Percentiles rank a stretch among this genome's conserved stretches.
phyloP scores from a whole-genome alignment of 2,113 vertebrate genomes.

The Pagrus major region DNA sequence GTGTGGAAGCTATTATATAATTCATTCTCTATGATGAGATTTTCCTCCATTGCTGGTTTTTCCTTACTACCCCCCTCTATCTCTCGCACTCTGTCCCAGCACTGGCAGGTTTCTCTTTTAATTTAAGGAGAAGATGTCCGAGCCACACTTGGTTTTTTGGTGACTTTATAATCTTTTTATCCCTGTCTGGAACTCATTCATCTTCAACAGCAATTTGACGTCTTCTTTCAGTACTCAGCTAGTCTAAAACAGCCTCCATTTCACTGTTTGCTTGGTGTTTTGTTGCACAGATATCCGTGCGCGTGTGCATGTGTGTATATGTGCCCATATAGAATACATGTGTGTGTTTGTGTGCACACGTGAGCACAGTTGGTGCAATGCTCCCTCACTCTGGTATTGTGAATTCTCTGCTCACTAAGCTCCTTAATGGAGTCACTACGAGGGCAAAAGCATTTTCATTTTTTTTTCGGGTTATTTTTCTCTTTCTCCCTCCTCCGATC shows the following conservation, averaged over 20 bases:
- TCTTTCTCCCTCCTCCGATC: too few relatives aligned
- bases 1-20: constrained; percentile 81
- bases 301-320: neutral
- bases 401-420: constrained; percentile 73
- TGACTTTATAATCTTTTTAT: constrained; percentile 78
- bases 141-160: constrained; percentile 50
- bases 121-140: constrained; percentile 65
- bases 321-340: neutral
- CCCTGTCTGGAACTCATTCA: constrained; percentile 70
- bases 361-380: constrained; percentile 19
- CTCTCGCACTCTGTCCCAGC: constrained; percentile 32
- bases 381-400: constrained; percentile 55
- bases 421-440: constrained; percentile 76
- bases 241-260: constrained; percentile 11
- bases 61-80: constrained; percentile 48
- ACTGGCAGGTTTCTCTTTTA: constrained; percentile 75
- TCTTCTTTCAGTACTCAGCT: constrained; percentile 28
- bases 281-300: neutral
- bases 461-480: constrained; percentile 7
- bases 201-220: constrained; percentile 57
- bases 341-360: constrained; percentile 13
- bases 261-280: constrained; percentile 1
- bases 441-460: constrained; percentile 67
- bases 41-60: constrained; percentile 74
- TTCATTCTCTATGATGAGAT: constrained; percentile 82